Conservation (phyloP, 2,797 vertebrate genomes). For the Squalus acanthias region DNA sequence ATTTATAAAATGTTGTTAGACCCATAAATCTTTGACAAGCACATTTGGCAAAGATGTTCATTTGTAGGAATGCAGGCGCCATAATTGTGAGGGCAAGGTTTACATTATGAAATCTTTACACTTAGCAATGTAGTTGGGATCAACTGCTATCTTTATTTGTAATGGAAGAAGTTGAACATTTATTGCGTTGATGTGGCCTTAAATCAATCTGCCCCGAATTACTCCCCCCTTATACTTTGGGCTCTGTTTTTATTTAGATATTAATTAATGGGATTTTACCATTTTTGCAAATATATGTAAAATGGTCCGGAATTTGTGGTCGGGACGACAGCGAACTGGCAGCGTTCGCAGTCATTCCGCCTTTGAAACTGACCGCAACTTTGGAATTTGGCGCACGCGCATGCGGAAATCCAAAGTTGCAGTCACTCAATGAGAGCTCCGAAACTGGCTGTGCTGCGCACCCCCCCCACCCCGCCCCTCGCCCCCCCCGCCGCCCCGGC, state of each 20-base stretch:
- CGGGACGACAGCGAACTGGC: too few species aligned
- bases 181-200: not conserved
- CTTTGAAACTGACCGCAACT: too few species aligned
- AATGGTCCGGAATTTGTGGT: too few species aligned
- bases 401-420: too few species aligned
- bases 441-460: too few species aligned
- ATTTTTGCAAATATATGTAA: not conserved
- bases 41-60: not conserved
- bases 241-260: not conserved
- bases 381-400: too few species aligned
- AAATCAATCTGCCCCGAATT: not conserved
- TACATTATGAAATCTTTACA: not conserved
- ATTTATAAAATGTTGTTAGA: not conserved
- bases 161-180: constrained; percentile 29
- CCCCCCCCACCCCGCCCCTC: too few species aligned
- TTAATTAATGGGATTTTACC: not conserved
- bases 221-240: not conserved
- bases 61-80: not conserved
- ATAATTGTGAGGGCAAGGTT: not conserved
- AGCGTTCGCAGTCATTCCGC: too few species aligned
- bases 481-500: too few species aligned
- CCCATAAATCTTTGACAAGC: not conserved
- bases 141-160: not conserved
- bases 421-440: too few species aligned
- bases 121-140: not conserved